Conservation (phyloP, 2,113 vertebrate genomes). For the Pteropus alecto region DNA sequence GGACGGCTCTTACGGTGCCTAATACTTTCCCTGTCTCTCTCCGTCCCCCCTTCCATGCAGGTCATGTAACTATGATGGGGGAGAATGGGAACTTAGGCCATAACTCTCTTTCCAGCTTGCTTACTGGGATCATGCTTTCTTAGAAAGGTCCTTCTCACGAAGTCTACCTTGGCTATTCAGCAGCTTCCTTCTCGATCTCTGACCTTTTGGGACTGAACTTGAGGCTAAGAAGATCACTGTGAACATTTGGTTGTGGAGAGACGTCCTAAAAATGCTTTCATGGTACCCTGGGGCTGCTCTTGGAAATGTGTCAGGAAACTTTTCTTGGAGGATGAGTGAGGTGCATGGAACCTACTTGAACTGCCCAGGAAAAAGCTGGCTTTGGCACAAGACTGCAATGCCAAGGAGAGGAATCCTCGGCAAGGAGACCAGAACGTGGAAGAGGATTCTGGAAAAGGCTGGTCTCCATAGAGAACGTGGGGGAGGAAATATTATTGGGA, state of each 20-base stretch:
- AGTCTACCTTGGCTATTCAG: background rate
- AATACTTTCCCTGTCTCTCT: background rate
- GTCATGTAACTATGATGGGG: slow-evolving; percentile 46
- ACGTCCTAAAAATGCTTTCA: background rate
- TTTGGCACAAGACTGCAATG: background rate
- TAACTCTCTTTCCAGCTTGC: background rate
- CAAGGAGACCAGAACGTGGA: background rate
- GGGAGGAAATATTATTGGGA: background rate
- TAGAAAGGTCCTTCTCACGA: background rate
- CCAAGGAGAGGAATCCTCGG: background rate
- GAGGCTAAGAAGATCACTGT: slow-evolving; percentile 51
- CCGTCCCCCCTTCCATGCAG: slow-evolving; percentile 8
- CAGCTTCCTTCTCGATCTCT: background rate
- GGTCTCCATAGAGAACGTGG: background rate
- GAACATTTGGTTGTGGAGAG: background rate
- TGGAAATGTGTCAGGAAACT: background rate
- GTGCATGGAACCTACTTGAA: background rate
- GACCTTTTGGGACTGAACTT: slow-evolving; percentile 22
- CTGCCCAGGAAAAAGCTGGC: background rate
- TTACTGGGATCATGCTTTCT: slow-evolving; percentile 39
- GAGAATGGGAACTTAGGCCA: background rate
- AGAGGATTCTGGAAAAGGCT: background rate
- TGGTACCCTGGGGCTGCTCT: background rate
- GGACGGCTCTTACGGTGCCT: slow-evolving; percentile 36
- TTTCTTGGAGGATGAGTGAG: background rate